Evolutionary conservation across 2,797 vertebrate species (phyloP).

Genomic region (Psittacula echo): DNA sequence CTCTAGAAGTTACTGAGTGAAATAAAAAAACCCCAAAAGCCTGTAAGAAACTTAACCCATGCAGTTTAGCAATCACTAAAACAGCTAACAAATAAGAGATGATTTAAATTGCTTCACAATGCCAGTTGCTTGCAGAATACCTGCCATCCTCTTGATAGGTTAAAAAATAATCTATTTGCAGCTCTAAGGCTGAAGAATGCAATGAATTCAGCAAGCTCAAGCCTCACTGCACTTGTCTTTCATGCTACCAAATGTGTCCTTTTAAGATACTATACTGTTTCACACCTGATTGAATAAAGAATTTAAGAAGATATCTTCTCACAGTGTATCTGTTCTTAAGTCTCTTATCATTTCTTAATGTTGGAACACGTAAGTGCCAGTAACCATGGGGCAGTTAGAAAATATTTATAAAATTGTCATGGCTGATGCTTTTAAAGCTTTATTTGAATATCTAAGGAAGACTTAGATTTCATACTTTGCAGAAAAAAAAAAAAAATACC

Average conservation of each 20-base stretch:
- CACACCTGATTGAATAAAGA: conserved; percentile 86
- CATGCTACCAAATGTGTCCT: conserved; percentile 85
- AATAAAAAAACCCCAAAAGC: background rate
- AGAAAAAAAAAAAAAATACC: background rate
- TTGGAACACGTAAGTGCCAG: conserved; percentile 46
- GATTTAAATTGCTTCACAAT: conserved; percentile 37
- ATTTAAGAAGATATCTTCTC: conserved; percentile 76
- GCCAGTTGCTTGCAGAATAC: conserved; percentile 31
- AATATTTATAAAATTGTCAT: conserved; percentile 44
- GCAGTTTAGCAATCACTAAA: conserved; percentile 21
- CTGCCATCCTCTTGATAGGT: conserved; percentile 49
- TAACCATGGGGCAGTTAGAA: conserved; percentile 52
- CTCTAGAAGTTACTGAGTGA: background rate
- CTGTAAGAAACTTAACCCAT: background rate
- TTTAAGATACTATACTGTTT: conserved; percentile 86
- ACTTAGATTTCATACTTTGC: conserved; percentile 48
- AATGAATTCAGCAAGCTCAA: conserved; percentile 70
- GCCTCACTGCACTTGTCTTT: conserved; percentile 83
- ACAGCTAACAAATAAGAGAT: background rate
- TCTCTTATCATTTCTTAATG: conserved; percentile 72
- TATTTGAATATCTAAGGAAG: conserved; percentile 62
- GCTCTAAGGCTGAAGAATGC: conserved; percentile 66
- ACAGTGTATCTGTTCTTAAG: conserved; percentile 68
- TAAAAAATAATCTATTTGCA: conserved; percentile 73
- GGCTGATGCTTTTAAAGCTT: conserved; percentile 40